Base-by-base conservation (phyloP, 2,113 vertebrate genomes). In the Coryphaenoides rupestris region DNA sequence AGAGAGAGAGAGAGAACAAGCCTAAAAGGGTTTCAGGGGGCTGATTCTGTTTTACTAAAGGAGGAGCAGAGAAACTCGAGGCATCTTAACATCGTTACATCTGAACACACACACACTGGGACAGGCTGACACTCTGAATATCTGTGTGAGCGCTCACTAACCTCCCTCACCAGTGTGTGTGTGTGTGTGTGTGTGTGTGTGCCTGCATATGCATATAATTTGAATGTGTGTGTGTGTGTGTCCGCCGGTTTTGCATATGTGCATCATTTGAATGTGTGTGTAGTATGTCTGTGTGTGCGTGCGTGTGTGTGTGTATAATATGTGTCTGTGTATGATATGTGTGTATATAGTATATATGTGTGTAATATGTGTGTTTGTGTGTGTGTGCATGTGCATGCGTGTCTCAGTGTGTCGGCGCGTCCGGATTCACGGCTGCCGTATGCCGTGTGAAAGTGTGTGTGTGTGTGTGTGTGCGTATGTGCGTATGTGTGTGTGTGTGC, bases 371-470 rank as follows among this genome's bases (percentile, higher is more conserved):
- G 15, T 12, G 15, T 47, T 47, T 15, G 14, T n/a, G 56, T 22
- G 21, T 55, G 55, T 56, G n/a, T 58, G 13, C 50, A 15, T 47
- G 14, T 58, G 58, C 26, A 26, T 59, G 17, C 19, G 24, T 59
- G 14, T 22, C 12, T 60, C 19, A 13, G 7, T 59, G 33, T 17
- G 21, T 7, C 26, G 5, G 13, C 14, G 58, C 2, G 28, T 60
- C 17, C 23, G 9, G 14, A 14, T 61, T 3, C 24, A 26, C 24
- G 3, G 24, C 24, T 26, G 24, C 3, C 24, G 24, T 26, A 26
- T 26, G 24, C 3, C 24, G n/a, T 19, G 22, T 54, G 21, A 52
- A 21, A 22, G 19, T 17, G 9, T 13, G 15, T 26, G 13, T 33
- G 24, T 6, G 57, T 59, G 24, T 33, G 56, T 58, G 17, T 21